Conservation (phyloP, 2,797 vertebrate species). For the Enteromius argenteus region DNA sequence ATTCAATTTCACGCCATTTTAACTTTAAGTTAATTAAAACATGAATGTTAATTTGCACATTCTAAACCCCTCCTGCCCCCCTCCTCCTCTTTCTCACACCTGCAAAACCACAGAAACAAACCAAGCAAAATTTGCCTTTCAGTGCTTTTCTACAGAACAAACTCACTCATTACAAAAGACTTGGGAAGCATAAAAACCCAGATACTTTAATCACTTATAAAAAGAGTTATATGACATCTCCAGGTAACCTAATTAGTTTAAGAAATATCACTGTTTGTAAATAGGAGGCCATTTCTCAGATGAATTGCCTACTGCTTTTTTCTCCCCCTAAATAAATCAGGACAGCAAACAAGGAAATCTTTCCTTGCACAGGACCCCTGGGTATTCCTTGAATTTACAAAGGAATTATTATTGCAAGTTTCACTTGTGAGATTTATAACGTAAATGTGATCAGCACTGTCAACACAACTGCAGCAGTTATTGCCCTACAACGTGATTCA, state of each 20-base stretch:
- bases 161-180: slow-evolving; percentile 64
- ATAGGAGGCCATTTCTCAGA: slow-evolving; percentile 60
- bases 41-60: slow-evolving; percentile 78
- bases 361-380: slow-evolving; percentile 39
- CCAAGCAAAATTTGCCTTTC: slow-evolving; percentile 45
- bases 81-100: slow-evolving; percentile 62
- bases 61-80: slow-evolving; percentile 63
- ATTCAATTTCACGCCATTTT: slow-evolving; percentile 88
- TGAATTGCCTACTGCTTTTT: slow-evolving; percentile 50
- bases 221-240: slow-evolving; percentile 47
- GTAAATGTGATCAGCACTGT: slow-evolving; percentile 21
- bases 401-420: slow-evolving; percentile 27
- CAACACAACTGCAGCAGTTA: neutral
- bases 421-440: slow-evolving; percentile 15
- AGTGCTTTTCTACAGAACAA: slow-evolving; percentile 15
- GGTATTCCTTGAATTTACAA: slow-evolving; percentile 44
- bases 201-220: slow-evolving; percentile 68
- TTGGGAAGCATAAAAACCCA: slow-evolving; percentile 63
- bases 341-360: slow-evolving; percentile 38
- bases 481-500: neutral
- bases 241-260: slow-evolving; percentile 60
- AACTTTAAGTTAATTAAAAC: slow-evolving; percentile 86
- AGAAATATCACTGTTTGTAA: slow-evolving; percentile 59
- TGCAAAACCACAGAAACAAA: slow-evolving; percentile 73
- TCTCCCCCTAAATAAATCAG: slow-evolving; percentile 50